phyloP scores from a whole-genome alignment of 2,113 vertebrate genomes.

The Triplophysa tibetana region DNA sequence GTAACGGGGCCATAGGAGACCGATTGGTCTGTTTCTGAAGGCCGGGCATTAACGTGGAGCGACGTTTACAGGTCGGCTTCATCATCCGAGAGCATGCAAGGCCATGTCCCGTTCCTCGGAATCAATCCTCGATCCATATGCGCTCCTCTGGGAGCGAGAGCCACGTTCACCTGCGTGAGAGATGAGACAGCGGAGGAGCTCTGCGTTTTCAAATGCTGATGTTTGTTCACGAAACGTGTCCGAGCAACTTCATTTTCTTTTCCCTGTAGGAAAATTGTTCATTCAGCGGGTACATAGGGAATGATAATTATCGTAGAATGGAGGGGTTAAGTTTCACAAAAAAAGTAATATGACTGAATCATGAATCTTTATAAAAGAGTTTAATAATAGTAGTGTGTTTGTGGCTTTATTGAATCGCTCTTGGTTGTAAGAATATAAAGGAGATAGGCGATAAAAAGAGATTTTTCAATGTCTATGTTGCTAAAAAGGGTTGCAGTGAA shows the following conservation, averaged over 20 bases:
- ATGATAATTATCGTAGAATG: constrained; percentile 19
- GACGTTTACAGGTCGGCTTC: constrained; percentile 67
- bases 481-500: constrained; percentile 13
- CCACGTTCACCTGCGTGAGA: constrained; percentile 9
- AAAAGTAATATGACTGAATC: too few relatives aligned
- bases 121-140: constrained; percentile 86
- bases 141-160: constrained; percentile 44
- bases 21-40: constrained; percentile 16
- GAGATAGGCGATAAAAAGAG: not conserved
- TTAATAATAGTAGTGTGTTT: too few relatives aligned
- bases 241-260: constrained; percentile 36
- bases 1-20: not conserved
- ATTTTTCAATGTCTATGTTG: not conserved
- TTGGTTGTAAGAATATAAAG: not conserved
- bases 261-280: constrained; percentile 18
- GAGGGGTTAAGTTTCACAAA: not conserved
- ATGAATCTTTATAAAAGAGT: too few relatives aligned
- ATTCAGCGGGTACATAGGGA: constrained; percentile 11
- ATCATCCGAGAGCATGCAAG: constrained; percentile 85
- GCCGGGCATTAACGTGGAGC: constrained; percentile 72
- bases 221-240: constrained; percentile 41
- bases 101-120: constrained; percentile 82
- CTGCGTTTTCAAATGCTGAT: constrained; percentile 33
- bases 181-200: constrained; percentile 22
- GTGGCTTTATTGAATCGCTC: not conserved